Base-by-base conservation (phyloP, 2,888 invertebrate genomes). In the Tetropium fuscum region DNA sequence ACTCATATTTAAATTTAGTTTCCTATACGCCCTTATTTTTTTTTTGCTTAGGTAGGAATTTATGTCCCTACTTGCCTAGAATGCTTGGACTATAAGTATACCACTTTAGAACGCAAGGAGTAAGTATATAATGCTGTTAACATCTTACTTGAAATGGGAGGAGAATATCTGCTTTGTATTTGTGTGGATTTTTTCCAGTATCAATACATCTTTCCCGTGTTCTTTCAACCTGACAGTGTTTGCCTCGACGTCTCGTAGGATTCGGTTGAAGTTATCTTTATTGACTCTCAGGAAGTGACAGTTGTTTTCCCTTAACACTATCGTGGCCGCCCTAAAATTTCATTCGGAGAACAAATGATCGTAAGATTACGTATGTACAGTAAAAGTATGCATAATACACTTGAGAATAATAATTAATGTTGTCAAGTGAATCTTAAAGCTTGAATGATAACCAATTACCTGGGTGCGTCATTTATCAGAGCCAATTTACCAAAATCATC, bases 401-500 rank as follows among this genome's bases (percentile, higher is more conserved):
- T n/a, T n/a, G n/a, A n/a, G n/a, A 16, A 22, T 8, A 45, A 38
- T 10, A 13, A 18, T 5, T 20, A 10, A 7, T 27, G 25, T 18
- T 16, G 34, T 11, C 22, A 20, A 49, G 13, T 3, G 19, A 34
- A 25, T 11, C 36, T n/a, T 47, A 36, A n/a, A 38, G 18, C 38
- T 38, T 3, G 16, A 15, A 19, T 18, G 55, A n/a, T 10, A 56
- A 19, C 10, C 18, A 15, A 79, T 81, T 82, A 90, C 91, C 92
- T 88, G 34, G 93, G 93, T 49, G 92, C 90, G 83, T 93, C 92
- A 81, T 93, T 94, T 71, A 94, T 91, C 68, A 94, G 84, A 38
- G 93, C 93, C 71, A 94, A 83, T 83, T 94, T 94, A 48, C 94
- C 94, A 81, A 94, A 94, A 82, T 94, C 94, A 81, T 94, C 94